A percentile compares a stretch with the other conserved stretches of the same genome.
These are phyloP conservation scores for Ischnura elegans DNA, from an alignment of 2,888 invertebrate species.

Conservation along the genomic window DNA sequence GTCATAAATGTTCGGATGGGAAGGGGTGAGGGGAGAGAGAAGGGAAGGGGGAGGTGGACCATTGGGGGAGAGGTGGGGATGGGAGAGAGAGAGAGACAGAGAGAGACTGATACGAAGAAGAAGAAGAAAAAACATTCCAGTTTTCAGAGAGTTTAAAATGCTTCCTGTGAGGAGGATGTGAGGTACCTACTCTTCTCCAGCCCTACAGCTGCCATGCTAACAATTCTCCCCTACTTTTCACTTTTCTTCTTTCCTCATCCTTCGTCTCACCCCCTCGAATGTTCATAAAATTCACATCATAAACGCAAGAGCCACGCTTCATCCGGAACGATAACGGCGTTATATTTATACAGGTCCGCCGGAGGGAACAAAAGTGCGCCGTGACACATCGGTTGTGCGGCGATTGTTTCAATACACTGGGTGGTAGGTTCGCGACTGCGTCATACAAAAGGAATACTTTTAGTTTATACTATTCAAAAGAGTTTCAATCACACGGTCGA, in stretches of 20 bases:
- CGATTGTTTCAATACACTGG: background rate
- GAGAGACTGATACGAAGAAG: too few species aligned
- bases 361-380: background rate
- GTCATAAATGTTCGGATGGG: slow-evolving; percentile 58
- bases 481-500: too few species aligned
- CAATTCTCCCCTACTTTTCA: slow-evolving; percentile 60
- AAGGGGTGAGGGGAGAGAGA: background rate
- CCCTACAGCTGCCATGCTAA: slow-evolving; percentile 48
- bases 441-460: too few species aligned
- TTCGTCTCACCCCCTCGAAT: background rate
- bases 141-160: slow-evolving; percentile 54
- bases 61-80: background rate
- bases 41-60: background rate
- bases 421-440: too few species aligned
- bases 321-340: slow-evolving; percentile 30
- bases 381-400: background rate
- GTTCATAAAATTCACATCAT: slow-evolving; percentile 62
- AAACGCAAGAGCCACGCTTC: slow-evolving; percentile 23
- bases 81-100: slow-evolving; percentile 7
- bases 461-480: too few species aligned
- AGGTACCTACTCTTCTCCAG: slow-evolving; percentile 24
- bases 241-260: background rate
- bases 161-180: slow-evolving; percentile 62
- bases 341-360: background rate
- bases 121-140: slow-evolving; percentile 64